Evolutionary conservation across 2,888 invertebrate genomes (phyloP).

Genomic region (Amblyjoppa proteus): DNA sequence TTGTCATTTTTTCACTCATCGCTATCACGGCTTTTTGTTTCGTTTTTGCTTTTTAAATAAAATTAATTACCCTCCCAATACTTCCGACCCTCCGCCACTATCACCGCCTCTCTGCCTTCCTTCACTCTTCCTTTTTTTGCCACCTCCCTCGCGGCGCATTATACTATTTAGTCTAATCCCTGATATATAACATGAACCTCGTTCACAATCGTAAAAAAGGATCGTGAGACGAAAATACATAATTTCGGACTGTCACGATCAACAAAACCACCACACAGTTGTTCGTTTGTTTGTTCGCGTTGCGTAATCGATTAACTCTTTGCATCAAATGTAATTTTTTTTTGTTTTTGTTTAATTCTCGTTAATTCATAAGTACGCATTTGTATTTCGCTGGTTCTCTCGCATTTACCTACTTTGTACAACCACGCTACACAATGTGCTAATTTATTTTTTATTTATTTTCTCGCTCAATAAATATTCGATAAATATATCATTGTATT

Average conservation of each 20-base stretch:
- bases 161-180: conserved; percentile 84
- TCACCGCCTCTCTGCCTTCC: conserved; percentile 78
- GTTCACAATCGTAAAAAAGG: conserved; percentile 82
- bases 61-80: conserved; percentile 53
- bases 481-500: conserved; percentile 84
- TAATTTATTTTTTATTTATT: conserved; percentile 70
- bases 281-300: conserved; percentile 62
- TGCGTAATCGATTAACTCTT: conserved; percentile 44
- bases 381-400: conserved; percentile 65
- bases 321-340: conserved; percentile 23
- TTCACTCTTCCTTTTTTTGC: conserved; percentile 69
- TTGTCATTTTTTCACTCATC: conserved; percentile 58
- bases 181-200: conserved; percentile 84
- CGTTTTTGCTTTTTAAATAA: conserved; percentile 36
- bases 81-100: conserved; percentile 81
- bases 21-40: conserved; percentile 64
- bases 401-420: conserved; percentile 81
- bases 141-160: conserved; percentile 78
- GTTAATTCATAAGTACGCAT: conserved; percentile 45
- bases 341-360: conserved; percentile 49
- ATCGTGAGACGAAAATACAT: conserved; percentile 80
- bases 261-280: conserved; percentile 58
- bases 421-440: conserved; percentile 80
- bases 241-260: conserved; percentile 70
- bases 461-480: conserved; percentile 82